Conservation (phyloP, 64 coral and sea anemone species). For the Astreopora myriophthalma region DNA sequence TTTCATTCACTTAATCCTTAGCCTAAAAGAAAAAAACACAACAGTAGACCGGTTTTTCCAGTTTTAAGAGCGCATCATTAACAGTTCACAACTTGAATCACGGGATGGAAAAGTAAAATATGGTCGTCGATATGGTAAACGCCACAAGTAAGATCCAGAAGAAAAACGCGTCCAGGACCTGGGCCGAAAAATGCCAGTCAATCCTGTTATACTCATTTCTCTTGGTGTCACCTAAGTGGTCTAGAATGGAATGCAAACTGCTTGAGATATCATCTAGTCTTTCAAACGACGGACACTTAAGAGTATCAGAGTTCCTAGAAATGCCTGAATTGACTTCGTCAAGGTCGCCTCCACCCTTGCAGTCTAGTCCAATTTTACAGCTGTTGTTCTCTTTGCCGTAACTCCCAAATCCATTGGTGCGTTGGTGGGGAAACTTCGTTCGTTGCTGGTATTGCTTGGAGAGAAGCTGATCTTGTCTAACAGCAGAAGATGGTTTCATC, state of each 20-base stretch:
- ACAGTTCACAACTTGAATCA: background rate
- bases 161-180: slow-evolving; percentile 79
- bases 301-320: slow-evolving; percentile 20
- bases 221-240: slow-evolving; percentile 70
- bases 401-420: background rate
- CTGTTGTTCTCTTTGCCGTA: background rate
- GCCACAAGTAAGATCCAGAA: slow-evolving; percentile 74
- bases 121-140: slow-evolving; percentile 62
- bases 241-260: slow-evolving; percentile 58
- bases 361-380: slow-evolving; percentile 20
- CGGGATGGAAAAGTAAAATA: slow-evolving; percentile 88
- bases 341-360: background rate
- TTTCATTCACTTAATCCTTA: no score
- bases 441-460: slow-evolving; percentile 16
- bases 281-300: background rate
- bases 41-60: background rate
- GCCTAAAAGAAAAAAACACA: no score
- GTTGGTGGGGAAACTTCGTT: background rate
- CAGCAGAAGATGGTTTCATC: slow-evolving; percentile 42
- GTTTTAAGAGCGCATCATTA: background rate
- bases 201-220: slow-evolving; percentile 60
- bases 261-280: slow-evolving; percentile 75
- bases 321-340: background rate
- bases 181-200: slow-evolving; percentile 92
- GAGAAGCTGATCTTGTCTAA: background rate